phyloP scores from a whole-genome alignment of 2,113 vertebrate genomes.

The Collichthys lucidus region DNA sequence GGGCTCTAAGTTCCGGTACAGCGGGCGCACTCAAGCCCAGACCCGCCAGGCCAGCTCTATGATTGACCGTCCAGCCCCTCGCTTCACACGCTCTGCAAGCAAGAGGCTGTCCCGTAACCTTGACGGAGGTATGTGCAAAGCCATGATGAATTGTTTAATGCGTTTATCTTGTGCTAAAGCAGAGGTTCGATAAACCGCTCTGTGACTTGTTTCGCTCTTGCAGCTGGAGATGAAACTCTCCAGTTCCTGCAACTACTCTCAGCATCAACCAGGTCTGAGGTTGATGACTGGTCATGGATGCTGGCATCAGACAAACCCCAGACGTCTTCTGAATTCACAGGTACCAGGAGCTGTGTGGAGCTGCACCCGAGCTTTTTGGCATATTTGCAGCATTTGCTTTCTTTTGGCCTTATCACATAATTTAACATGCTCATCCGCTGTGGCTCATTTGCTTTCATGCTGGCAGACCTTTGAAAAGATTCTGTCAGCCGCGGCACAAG shows the following conservation, averaged over 20 bases:
- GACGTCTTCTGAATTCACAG: conserved; percentile 58
- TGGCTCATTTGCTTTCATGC: conserved; percentile 42
- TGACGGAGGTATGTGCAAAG: conserved; percentile 88
- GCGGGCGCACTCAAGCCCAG: conserved; percentile 94
- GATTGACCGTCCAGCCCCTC: conserved; percentile 92
- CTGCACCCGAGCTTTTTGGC: conserved; percentile 31
- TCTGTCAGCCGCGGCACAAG: conserved; percentile 4
- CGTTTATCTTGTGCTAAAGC: background rate
- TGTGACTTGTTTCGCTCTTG: conserved; percentile 46
- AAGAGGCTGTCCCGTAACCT: conserved; percentile 93
- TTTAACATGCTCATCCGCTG: conserved; percentile 14
- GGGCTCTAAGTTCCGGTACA: conserved; percentile 96
- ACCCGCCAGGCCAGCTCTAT: conserved; percentile 93
- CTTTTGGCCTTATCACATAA: conserved; percentile 3
- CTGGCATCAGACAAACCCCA: conserved; percentile 59
- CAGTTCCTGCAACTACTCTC: conserved; percentile 61
- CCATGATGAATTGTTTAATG: background rate
- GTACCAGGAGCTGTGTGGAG: conserved; percentile 64
- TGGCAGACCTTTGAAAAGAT: conserved; percentile 14
- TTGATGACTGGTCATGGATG: conserved; percentile 76
- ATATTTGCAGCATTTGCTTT: conserved; percentile 17
- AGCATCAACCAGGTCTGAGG: conserved; percentile 55
- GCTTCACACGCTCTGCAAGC: conserved; percentile 92
- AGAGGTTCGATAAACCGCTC: background rate
- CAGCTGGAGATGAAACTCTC: conserved; percentile 75